Percentiles rank a stretch among this genome's conserved stretches.
Evolutionary conservation across 2,888 invertebrate genomes (phyloP).

Genomic region (Gandaritis pyraliata): DNA sequence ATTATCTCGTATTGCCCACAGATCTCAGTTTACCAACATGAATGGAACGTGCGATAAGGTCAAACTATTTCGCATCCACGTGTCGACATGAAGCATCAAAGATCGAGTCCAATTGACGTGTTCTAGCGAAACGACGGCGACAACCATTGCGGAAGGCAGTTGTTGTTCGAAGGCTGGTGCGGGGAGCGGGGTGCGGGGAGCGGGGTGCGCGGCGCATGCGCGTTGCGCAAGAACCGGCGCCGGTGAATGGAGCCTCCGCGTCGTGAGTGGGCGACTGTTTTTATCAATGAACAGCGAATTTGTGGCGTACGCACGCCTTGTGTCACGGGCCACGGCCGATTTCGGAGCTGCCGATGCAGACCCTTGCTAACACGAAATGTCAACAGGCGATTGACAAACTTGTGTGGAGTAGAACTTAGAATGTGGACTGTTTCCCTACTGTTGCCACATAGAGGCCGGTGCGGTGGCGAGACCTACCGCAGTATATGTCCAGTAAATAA

Average conservation of each 20-base stretch:
- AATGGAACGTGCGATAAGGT: slow-evolving; percentile 36
- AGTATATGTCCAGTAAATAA: slow-evolving; percentile 18
- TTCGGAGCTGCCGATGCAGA: slow-evolving; percentile 47
- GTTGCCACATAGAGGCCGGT: slow-evolving; percentile 35
- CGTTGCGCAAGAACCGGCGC: slow-evolving; percentile 77
- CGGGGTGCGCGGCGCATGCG: slow-evolving; percentile 60
- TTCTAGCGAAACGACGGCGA: slow-evolving; percentile 45
- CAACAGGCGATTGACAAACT: slow-evolving; percentile 60
- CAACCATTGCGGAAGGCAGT: slow-evolving; percentile 60
- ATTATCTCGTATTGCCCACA: slow-evolving; percentile 1
- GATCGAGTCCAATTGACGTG: slow-evolving; percentile 38
- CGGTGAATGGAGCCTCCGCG: slow-evolving; percentile 76
- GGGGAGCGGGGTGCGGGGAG: slow-evolving; percentile 38
- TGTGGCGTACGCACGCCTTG: slow-evolving; percentile 75
- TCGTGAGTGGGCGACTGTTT: slow-evolving; percentile 75
- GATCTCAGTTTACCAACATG: slow-evolving; percentile 21
- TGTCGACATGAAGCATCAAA: slow-evolving; percentile 31
- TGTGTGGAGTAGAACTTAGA: slow-evolving; percentile 38
- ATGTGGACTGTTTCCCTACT: slow-evolving; percentile 31
- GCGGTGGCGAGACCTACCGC: slow-evolving; percentile 36
- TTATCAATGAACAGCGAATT: slow-evolving; percentile 82
- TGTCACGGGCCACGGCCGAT: slow-evolving; percentile 81
- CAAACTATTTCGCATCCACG: slow-evolving; percentile 35
- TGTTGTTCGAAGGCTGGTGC: slow-evolving; percentile 62
- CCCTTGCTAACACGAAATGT: slow-evolving; percentile 74